Percentiles rank a stretch among this genome's conserved stretches.
These are phyloP conservation scores for Aphaenogaster ashmeadi DNA, from an alignment of 1,140 invertebrate species.

Conservation along the genomic window DNA sequence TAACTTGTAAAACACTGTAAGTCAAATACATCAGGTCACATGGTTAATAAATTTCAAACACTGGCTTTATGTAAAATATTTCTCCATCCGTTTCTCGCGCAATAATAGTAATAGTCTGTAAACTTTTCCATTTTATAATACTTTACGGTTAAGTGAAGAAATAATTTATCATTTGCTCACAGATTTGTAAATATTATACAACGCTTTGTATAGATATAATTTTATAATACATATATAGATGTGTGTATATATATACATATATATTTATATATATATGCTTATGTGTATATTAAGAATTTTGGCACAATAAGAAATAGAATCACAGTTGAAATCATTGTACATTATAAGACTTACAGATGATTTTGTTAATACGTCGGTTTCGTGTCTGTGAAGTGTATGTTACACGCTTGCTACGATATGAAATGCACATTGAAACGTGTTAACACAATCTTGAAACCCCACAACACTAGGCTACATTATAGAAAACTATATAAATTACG, in stretches of 20 bases:
- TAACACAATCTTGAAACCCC: slow-evolving; percentile 65
- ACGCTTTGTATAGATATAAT: slow-evolving; percentile 76
- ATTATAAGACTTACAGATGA: slow-evolving; percentile 81
- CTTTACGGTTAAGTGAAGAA: slow-evolving; percentile 72
- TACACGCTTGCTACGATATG: slow-evolving; percentile 59
- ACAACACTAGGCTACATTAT: slow-evolving; percentile 62
- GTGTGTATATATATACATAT: slow-evolving; percentile 58
- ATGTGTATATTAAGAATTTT: slow-evolving; percentile 80
- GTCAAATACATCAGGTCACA: slow-evolving; percentile 79
- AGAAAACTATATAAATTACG: slow-evolving; percentile 65
- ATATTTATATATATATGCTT: slow-evolving; percentile 65
- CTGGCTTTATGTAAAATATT: slow-evolving; percentile 75
- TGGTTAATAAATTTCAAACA: slow-evolving; percentile 79
- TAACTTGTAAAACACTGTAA: slow-evolving; percentile 77
- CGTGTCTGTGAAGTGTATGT: slow-evolving; percentile 60
- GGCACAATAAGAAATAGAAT: slow-evolving; percentile 86
- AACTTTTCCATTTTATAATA: slow-evolving; percentile 68
- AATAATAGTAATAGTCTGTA: slow-evolving; percentile 55
- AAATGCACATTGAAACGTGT: slow-evolving; percentile 60
- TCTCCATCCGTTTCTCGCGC: slow-evolving; percentile 15
- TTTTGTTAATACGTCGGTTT: slow-evolving; percentile 69
- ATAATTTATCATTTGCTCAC: slow-evolving; percentile 69
- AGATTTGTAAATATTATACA: slow-evolving; percentile 76
- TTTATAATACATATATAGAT: slow-evolving; percentile 69
- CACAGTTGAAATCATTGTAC: slow-evolving; percentile 86